Conservation (phyloP, 2,888 invertebrate genomes). For the Drosophila algonquin region DNA sequence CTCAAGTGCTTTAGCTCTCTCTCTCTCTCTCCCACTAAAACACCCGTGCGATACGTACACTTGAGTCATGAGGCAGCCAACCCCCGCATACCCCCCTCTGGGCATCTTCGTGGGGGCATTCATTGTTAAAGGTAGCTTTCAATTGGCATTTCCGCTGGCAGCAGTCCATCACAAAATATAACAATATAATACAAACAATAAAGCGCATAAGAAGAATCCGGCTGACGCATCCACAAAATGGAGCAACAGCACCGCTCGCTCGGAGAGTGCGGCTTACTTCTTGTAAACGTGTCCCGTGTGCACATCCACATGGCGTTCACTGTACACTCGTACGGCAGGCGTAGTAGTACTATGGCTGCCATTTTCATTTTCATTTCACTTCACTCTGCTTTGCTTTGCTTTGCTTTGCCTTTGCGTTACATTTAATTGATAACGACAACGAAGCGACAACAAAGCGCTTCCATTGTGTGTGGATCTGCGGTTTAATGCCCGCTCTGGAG, state of each 20-base stretch:
- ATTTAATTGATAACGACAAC: constrained; percentile 70
- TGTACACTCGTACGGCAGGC: not conserved
- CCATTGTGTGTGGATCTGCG: constrained; percentile 43
- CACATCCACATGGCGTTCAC: not conserved
- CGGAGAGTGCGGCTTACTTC: constrained; percentile 54
- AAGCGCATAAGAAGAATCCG: constrained; percentile 67
- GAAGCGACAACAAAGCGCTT: constrained; percentile 62
- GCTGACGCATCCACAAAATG: constrained; percentile 62
- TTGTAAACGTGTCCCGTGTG: constrained; percentile 48
- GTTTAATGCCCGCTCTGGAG: constrained; percentile 72
- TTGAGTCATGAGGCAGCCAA: constrained; percentile 57
- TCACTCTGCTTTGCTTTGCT: constrained; percentile 29
- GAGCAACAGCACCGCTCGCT: not conserved
- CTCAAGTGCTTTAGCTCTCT: constrained; percentile 9
- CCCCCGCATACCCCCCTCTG: constrained; percentile 18
- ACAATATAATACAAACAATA: constrained; percentile 35
- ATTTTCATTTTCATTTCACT: constrained; percentile 57
- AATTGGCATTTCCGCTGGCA: constrained; percentile 70
- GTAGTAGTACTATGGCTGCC: constrained; percentile 49
- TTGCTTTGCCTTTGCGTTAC: constrained; percentile 49
- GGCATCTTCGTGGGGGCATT: constrained; percentile 65
- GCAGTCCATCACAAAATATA: constrained; percentile 51
- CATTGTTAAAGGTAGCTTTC: constrained; percentile 74
- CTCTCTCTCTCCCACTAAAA: constrained; percentile 32
- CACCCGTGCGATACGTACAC: constrained; percentile 21